Evolutionary conservation across 2,888 invertebrate species (phyloP).

Genomic region (Ligdia adustata): DNA sequence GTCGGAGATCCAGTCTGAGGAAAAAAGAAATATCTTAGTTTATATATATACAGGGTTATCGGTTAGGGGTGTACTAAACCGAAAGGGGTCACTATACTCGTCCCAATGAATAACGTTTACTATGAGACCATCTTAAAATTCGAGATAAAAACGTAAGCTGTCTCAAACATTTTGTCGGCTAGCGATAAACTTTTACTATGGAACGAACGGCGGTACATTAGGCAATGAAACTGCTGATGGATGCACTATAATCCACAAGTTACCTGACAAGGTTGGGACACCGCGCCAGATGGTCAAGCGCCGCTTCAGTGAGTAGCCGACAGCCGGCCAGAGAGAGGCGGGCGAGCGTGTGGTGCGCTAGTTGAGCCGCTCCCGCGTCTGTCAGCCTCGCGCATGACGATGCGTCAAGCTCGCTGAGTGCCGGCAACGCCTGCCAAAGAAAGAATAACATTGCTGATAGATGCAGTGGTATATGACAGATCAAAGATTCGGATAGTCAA

Average conservation of each 20-base stretch:
- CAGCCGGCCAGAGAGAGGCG: slow-evolving; percentile 93
- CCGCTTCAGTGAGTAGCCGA: slow-evolving; percentile 91
- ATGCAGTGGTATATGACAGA: no score
- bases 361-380: slow-evolving; percentile 95
- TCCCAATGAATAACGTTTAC: no score
- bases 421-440: slow-evolving; percentile 86
- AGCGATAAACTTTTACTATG: no score
- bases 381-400: slow-evolving; percentile 94
- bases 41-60: background rate
- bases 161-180: no score
- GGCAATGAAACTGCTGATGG: no score
- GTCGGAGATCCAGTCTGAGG: slow-evolving; percentile 88
- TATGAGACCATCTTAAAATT: no score
- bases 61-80: background rate
- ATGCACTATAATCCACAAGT: background rate
- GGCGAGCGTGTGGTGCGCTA: slow-evolving; percentile 89
- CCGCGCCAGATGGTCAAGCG: slow-evolving; percentile 91
- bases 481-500: no score
- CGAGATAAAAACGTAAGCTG: no score
- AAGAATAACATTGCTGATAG: no score
- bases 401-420: slow-evolving; percentile 90
- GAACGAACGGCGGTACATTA: no score
- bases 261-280: slow-evolving; percentile 88
- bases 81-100: no score
- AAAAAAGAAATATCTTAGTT: background rate